Base-by-base conservation (phyloP, 2,113 vertebrate genomes). In the Oncorhynchus gorbuscha region DNA sequence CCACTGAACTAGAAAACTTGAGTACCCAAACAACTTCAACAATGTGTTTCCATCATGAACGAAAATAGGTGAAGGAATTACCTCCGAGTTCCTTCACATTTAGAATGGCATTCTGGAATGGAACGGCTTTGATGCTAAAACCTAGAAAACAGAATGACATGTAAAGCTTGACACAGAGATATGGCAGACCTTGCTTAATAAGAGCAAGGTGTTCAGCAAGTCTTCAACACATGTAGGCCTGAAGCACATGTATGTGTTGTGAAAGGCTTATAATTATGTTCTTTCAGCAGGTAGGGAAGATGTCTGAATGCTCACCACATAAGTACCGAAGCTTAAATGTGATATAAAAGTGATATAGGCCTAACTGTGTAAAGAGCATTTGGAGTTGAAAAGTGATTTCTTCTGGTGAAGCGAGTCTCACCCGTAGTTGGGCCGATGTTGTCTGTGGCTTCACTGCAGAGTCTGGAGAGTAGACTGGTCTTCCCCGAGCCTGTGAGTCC, bases 401-500 rank as follows among this genome's bases (percentile, higher is more conserved):
- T 20, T 58, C 55, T 69, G 67, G 1, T 16, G 3, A 35, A 5
- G 65, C 28, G 14, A 30, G 67, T 66, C 84, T 80, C 94, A 99
- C 98, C 98, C 95, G 97, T 96, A 51, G 97, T 99, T 1, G 97
- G 96, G 74, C 96, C 94, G 0, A 97, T 92, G 74, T 93, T 94
- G 83, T 97, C 95, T 0, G 89, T 88, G 82, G 90, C 95, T 93
- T 99, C 98, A 1, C 95, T 95, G 86, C 97, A 98, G 72, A 99
- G 96, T 58, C 95, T 95, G 9, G 96, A 96, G 70, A 99, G 91
- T 79, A 99, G 92, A 86, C 95, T 99, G 79, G 95, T 97, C 91
- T 99, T 99, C 81, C 97, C 98, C 55, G 98, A 96, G 73, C 97
- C 96, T 1, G 95, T 96, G 88, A 99, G 95, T 72, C 98, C 98